Base-by-base conservation (phyloP, 2,797 vertebrate genomes). In the Lateolabrax maculatus region DNA sequence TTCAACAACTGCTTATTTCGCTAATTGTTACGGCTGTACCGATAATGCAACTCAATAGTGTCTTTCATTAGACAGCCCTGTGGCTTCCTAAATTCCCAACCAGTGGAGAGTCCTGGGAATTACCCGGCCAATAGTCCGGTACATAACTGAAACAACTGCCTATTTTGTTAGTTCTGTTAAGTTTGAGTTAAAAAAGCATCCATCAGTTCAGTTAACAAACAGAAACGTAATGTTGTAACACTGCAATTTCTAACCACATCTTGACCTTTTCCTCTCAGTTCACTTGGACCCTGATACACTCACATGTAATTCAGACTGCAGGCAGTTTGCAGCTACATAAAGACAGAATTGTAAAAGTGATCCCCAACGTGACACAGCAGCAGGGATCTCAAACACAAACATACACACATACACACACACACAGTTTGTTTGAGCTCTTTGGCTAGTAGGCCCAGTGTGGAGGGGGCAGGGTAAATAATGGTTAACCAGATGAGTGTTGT, bases 401-500 rank as follows among this genome's bases (percentile, higher is more conserved):
- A n/a, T n/a, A n/a, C n/a, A n/a, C n/a, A n/a, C n/a, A n/a, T n/a
- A n/a, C n/a, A n/a, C n/a, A n/a, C n/a, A n/a, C n/a, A 70, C 64
- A 78, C 79, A 15, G 80, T 70, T 63, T 77, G 78, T 83, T 85
- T 51, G 49, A 67, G 61, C 69, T 52, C 57, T 64, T 51, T 64
- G 66, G 53, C 90, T 84, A 89, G 75, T 91, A 70, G 90, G 77
- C 19, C 57, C 57, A 21, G 68, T 19, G 67, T 55, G 36, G 67
- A 71, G 79, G 71, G 74, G 76, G 75, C 61, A 25, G 83, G 65
- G 82, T 55, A 73, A 77, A 81, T 72, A 82, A 83, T 80, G 74
- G 81, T 82, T 91, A 81, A 84, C 76, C 55, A 63, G 69, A 67
- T 41, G 70, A 68, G 66, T 43, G 78, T 75, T 81, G 82, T 80